Evolutionary conservation across 92 coral and sea anemone species (phyloP).

Genomic region (Pocillopora grandis): DNA sequence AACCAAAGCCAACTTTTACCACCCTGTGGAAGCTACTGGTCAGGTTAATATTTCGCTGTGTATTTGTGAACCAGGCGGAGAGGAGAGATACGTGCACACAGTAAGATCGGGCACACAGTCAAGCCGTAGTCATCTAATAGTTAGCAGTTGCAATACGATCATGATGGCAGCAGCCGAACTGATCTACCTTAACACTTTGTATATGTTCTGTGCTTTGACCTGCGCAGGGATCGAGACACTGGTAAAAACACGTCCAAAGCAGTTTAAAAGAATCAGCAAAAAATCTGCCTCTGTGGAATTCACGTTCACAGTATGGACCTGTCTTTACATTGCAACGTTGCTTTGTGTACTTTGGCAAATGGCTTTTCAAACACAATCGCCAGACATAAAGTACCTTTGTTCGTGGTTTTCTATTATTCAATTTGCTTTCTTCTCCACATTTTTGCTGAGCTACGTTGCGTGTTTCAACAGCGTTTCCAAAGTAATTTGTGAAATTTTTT

Average conservation of each 20-base stretch:
- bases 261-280: background rate
- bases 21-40: background rate
- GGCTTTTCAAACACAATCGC: conserved; percentile 11
- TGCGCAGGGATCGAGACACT: background rate
- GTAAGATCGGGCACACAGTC: background rate
- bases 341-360: conserved; percentile 34
- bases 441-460: conserved; percentile 22
- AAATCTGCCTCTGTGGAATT: conserved; percentile 6
- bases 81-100: background rate
- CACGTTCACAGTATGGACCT: conserved; percentile 25
- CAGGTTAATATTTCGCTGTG: background rate
- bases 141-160: background rate
- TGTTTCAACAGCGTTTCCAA: conserved; percentile 6
- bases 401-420: conserved; percentile 39
- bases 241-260: background rate
- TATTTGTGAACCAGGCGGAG: background rate
- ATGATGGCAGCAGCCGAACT: conserved; percentile 6
- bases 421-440: conserved; percentile 12
- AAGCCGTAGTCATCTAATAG: background rate
- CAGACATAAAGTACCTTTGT: conserved; percentile 30
- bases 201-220: background rate
- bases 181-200: conserved; percentile 12
- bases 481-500: background rate
- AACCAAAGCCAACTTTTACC: background rate
- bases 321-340: conserved; percentile 34